These are phyloP conservation scores for Aphodius sticticus DNA, from an alignment of 2,888 invertebrate species.

Conservation along the genomic window DNA sequence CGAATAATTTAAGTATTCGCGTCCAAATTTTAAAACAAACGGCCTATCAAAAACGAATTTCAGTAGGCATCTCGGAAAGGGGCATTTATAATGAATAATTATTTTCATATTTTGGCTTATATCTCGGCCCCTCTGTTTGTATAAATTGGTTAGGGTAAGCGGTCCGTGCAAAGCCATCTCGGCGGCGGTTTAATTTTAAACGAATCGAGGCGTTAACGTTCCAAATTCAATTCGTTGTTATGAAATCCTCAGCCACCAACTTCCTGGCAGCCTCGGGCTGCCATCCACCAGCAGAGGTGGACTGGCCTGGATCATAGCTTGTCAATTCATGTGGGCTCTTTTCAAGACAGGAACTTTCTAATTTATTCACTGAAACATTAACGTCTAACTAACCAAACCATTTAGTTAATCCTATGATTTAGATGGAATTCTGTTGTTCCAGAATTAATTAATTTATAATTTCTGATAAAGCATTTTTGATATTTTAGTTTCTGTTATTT, in stretches of 20 bases:
- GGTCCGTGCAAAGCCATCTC: neutral
- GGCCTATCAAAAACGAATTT: neutral
- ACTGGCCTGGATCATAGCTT: neutral
- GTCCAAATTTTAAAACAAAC: no score
- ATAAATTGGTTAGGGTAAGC: neutral
- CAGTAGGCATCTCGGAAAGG: neutral
- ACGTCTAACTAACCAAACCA: no score
- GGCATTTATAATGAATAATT: constrained; percentile 4
- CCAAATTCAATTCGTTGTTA: constrained; percentile 28
- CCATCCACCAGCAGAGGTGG: neutral
- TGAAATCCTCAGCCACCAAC: neutral
- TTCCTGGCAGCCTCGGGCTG: neutral
- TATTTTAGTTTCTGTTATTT: no score
- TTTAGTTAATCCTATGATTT: no score
- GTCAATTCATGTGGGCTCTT: no score
- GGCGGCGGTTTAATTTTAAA: constrained; percentile 27
- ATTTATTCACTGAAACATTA: no score
- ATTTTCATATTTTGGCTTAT: neutral
- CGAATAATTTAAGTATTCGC: no score
- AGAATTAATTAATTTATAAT: no score
- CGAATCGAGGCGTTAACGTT: constrained; percentile 33
- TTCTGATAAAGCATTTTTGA: no score
- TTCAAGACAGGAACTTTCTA: no score
- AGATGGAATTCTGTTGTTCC: no score
- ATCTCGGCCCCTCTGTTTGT: neutral